Evolutionary conservation across 2,113 vertebrate species (phyloP).

Genomic region (Tapirus terrestris): DNA sequence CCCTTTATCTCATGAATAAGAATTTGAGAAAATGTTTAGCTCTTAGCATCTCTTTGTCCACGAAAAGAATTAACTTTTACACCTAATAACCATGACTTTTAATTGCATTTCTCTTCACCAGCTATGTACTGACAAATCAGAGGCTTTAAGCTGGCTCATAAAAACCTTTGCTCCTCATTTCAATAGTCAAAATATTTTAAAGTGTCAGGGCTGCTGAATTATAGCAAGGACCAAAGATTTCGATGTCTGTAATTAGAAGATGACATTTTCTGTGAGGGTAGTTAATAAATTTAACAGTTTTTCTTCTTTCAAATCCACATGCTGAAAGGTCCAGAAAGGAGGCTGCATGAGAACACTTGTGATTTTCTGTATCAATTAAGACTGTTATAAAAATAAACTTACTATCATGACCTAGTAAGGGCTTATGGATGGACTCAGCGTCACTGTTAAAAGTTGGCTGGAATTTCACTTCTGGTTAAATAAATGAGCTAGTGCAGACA

Average conservation of each 20-base stretch:
- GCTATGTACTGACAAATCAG: not conserved
- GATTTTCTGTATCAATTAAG: conserved; percentile 6
- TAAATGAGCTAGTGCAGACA: not conserved
- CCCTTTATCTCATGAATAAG: not conserved
- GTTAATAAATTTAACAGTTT: not conserved
- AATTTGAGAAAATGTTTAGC: conserved; percentile 20
- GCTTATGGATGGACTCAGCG: not conserved
- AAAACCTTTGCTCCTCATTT: conserved; percentile 29
- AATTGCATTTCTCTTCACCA: not conserved
- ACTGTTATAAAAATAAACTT: conserved; percentile 43
- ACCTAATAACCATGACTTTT: not conserved
- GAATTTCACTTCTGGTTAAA: not conserved
- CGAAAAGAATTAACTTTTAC: not conserved
- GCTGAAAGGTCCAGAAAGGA: not conserved
- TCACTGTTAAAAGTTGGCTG: not conserved
- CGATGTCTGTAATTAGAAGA: conserved; percentile 7
- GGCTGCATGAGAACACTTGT: not conserved
- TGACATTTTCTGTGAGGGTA: not conserved
- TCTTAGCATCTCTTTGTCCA: not conserved
- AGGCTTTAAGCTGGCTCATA: not conserved
- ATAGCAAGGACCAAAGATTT: conserved; percentile 16
- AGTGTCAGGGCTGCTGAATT: conserved; percentile 6
- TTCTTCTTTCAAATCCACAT: not conserved
- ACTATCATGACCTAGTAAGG: not conserved
- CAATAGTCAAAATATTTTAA: conserved; percentile 55